Percentiles rank a stretch among this genome's conserved stretches.
Conservation (phyloP, 2,797 vertebrate species). For the Gallinago solitaria region DNA sequence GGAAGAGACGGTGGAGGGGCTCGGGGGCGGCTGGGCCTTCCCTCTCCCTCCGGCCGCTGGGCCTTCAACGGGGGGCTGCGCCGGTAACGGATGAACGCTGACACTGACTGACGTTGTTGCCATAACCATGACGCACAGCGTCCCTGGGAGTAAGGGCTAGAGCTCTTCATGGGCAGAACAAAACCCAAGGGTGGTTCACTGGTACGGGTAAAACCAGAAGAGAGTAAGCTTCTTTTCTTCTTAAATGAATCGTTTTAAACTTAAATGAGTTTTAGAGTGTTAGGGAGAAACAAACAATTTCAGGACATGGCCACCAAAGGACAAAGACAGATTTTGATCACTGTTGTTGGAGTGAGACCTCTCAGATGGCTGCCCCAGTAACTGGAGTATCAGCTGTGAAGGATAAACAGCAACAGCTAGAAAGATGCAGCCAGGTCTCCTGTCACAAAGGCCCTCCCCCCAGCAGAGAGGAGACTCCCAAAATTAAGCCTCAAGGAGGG, state of each 20-base stretch:
- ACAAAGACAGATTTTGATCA: too few species aligned
- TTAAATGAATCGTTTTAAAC: neutral
- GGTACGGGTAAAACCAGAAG: neutral
- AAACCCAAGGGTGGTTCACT: too few species aligned
- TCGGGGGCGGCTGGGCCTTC: too few species aligned
- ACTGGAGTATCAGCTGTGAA: rapidly evolving
- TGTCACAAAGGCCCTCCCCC: rapidly evolving
- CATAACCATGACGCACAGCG: too few species aligned
- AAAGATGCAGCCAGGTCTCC: rapidly evolving
- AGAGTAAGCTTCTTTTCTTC: neutral
- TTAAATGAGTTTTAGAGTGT: rapidly evolving
- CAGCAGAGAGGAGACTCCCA: too few species aligned
- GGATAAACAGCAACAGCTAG: rapidly evolving
- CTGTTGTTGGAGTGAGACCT: neutral
- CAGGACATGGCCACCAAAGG: too few species aligned
- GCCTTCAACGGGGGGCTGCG: too few species aligned
- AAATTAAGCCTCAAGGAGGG: too few species aligned
- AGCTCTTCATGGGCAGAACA: neutral
- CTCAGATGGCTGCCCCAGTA: rapidly evolving
- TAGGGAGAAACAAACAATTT: rapidly evolving
- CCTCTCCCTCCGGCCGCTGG: too few species aligned
- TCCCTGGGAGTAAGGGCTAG: too few species aligned
- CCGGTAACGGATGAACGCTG: too few species aligned
- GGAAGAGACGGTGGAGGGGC: too few species aligned
- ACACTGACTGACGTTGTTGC: neutral